Percentiles rank a stretch among this genome's conserved stretches.
Evolutionary conservation across 2,888 invertebrate species (phyloP).

Genomic region (Imbricaverruca yamaguchii): DNA sequence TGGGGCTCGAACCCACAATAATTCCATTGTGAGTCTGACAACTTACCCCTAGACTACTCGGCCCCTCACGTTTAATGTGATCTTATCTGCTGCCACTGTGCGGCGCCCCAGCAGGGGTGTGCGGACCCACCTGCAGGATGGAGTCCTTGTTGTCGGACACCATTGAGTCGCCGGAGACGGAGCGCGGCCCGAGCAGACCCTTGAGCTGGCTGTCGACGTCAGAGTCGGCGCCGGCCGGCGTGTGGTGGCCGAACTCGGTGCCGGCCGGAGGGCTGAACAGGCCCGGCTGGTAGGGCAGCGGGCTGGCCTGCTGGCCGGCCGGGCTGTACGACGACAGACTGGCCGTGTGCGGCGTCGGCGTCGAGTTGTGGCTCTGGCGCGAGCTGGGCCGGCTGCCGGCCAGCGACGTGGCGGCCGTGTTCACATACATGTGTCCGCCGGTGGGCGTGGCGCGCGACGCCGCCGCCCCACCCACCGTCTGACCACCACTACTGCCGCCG

Average conservation of each 20-base stretch:
- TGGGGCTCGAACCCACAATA: no score
- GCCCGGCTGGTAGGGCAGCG: not conserved
- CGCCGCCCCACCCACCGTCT: not conserved
- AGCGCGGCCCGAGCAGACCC: constrained; percentile 6
- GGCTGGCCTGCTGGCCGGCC: not conserved
- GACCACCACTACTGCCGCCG: not conserved
- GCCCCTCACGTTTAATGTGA: no score
- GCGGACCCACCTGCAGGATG: not conserved
- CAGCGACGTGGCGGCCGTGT: not conserved
- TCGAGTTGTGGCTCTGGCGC: constrained; percentile 11
- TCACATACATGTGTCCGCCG: constrained; percentile 6
- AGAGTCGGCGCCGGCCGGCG: not conserved
- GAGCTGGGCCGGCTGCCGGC: constrained; percentile 18
- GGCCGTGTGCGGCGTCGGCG: constrained; percentile 3
- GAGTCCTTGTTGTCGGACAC: not conserved
- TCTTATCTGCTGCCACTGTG: no score
- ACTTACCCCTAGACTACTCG: no score
- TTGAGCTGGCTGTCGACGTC: not conserved
- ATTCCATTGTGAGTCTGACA: no score
- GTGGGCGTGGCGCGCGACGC: not conserved
- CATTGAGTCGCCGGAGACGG: not conserved
- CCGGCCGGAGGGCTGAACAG: not conserved
- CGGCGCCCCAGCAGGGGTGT: no score
- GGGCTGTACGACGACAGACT: constrained; percentile 7
- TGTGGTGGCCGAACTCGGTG: not conserved